phyloP scores from a whole-genome alignment of 2,797 vertebrate genomes.

The Pseudochromis fuscus region DNA sequence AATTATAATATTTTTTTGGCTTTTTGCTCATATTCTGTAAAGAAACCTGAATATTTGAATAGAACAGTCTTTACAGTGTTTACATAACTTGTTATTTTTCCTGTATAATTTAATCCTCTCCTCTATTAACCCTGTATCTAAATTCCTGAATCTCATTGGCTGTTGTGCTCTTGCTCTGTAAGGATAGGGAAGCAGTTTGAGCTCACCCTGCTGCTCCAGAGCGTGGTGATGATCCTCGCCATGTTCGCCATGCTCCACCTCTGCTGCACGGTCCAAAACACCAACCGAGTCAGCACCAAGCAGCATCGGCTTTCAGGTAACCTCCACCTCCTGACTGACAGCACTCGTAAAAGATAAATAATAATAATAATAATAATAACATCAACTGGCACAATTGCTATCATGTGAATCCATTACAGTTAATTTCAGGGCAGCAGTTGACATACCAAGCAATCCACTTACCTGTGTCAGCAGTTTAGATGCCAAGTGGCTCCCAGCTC shows the following conservation, averaged over 20 bases:
- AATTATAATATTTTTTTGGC: too few relatives aligned
- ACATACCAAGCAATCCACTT: background rate
- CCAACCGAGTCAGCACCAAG: constrained; percentile 85
- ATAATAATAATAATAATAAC: too few relatives aligned
- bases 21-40: too few relatives aligned
- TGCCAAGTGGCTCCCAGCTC: constrained; percentile 21
- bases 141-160: background rate
- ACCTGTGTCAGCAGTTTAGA: constrained; percentile 32
- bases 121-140: too few relatives aligned
- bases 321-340: background rate
- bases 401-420: background rate
- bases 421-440: background rate
- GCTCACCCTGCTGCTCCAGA: constrained; percentile 87
- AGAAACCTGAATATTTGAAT: too few relatives aligned
- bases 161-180: constrained; percentile 7
- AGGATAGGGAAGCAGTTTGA: constrained; percentile 91
- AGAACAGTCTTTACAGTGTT: too few relatives aligned
- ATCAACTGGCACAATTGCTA: background rate
- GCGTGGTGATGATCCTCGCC: constrained; percentile 87
- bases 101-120: too few relatives aligned
- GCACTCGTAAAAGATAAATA: too few relatives aligned
- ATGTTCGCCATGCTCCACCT: constrained; percentile 88
- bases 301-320: constrained; percentile 85
- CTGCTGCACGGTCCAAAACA: constrained; percentile 84
- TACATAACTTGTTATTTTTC: too few relatives aligned